phyloP scores from a whole-genome alignment of 64 coral and sea anemone genomes.

The Actinia equina region DNA sequence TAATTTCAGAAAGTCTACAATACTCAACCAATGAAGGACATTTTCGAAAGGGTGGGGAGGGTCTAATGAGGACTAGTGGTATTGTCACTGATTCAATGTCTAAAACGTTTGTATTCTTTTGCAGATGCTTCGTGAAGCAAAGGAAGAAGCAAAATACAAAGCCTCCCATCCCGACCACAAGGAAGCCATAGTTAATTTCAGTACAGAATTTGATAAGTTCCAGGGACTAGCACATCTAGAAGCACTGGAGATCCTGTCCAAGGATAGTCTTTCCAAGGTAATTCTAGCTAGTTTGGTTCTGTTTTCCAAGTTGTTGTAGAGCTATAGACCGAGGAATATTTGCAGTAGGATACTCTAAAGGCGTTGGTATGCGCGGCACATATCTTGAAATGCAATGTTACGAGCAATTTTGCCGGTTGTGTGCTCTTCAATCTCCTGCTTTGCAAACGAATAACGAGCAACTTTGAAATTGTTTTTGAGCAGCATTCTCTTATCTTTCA shows the following conservation, averaged over 20 bases:
- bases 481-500: conserved; percentile 18
- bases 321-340: too few species aligned
- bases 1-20: too few species aligned
- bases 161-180: conserved; percentile 39
- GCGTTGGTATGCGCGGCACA: too few species aligned
- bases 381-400: too few species aligned
- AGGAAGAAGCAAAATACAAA: conserved; percentile 75
- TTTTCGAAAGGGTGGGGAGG: background rate
- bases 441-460: too few species aligned
- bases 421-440: too few species aligned
- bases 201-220: conserved; percentile 86
- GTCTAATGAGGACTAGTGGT: background rate
- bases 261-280: conserved; percentile 83
- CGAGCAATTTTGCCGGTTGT: too few species aligned
- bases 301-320: too few species aligned
- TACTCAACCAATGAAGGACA: background rate
- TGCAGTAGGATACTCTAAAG: too few species aligned
- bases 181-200: conserved; percentile 51
- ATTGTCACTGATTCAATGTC: background rate
- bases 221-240: conserved; percentile 98
- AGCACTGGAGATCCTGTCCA: conserved; percentile 90
- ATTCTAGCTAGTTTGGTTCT: background rate
- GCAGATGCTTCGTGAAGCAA: conserved; percentile 81
- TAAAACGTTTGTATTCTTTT: background rate
- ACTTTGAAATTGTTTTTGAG: background rate